Evolutionary conservation across 2,888 invertebrate species (phyloP).

Genomic region (Drosophila ustulata): DNA sequence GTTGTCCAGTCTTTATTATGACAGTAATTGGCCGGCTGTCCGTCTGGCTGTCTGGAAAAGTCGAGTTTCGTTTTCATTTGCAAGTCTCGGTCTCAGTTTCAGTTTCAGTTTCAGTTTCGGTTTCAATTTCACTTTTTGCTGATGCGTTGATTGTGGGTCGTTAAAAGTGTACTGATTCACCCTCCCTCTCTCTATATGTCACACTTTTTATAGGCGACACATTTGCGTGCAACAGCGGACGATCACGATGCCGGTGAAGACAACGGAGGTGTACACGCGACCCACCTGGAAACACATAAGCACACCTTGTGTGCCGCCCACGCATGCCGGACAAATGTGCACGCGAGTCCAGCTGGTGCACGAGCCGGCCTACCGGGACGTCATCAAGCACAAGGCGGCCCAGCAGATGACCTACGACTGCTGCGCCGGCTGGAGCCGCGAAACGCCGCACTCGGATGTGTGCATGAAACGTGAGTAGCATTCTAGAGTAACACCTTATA

Average conservation of each 20-base stretch:
- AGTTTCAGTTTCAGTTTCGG: slow-evolving; percentile 24
- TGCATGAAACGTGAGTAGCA: slow-evolving; percentile 88
- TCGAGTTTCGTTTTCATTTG: slow-evolving; percentile 49
- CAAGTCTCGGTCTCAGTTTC: slow-evolving; percentile 24
- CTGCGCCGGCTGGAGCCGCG: slow-evolving; percentile 88
- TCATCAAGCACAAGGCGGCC: slow-evolving; percentile 85
- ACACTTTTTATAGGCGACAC: slow-evolving; percentile 85
- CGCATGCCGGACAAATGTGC: slow-evolving; percentile 86
- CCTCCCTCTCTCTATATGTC: slow-evolving; percentile 15
- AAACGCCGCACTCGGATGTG: slow-evolving; percentile 86
- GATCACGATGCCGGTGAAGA: slow-evolving; percentile 86
- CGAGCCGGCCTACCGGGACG: slow-evolving; percentile 86
- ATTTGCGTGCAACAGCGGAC: slow-evolving; percentile 86
- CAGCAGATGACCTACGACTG: slow-evolving; percentile 86
- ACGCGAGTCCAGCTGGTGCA: slow-evolving; percentile 86
- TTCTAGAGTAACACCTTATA: background rate
- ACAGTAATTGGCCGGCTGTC: slow-evolving; percentile 69
- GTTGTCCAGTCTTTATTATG: slow-evolving; percentile 69
- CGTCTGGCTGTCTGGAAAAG: slow-evolving; percentile 51
- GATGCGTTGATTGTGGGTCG: slow-evolving; percentile 48
- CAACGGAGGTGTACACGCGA: slow-evolving; percentile 86
- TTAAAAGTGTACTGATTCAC: slow-evolving; percentile 29
- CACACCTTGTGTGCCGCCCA: slow-evolving; percentile 85
- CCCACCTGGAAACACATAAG: slow-evolving; percentile 86
- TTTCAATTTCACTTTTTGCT: slow-evolving; percentile 51